A percentile compares a stretch with the other conserved stretches of the same genome.
These are phyloP conservation scores for Mactra quadrangularis DNA, from an alignment of 1,140 invertebrate genomes.

Conservation along the genomic window DNA sequence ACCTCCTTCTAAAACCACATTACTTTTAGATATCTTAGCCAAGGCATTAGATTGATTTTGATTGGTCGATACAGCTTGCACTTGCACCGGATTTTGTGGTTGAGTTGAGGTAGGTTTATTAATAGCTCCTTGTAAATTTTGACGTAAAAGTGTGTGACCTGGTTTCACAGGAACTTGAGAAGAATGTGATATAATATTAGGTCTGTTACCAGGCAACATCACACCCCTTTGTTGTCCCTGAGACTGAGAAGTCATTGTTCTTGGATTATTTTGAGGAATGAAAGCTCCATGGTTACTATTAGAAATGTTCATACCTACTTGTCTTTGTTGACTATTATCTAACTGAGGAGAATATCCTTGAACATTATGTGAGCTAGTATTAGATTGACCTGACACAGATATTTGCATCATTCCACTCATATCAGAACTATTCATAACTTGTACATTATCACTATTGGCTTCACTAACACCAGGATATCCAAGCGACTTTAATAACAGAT, in stretches of 20 bases:
- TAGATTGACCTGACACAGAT: background rate
- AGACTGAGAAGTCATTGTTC: too few species aligned
- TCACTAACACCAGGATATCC: background rate
- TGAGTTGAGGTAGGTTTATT: slow-evolving; percentile 44
- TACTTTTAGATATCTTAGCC: slow-evolving; percentile 41
- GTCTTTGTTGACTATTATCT: too few species aligned
- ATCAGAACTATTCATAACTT: slow-evolving; percentile 23
- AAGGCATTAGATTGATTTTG: slow-evolving; percentile 13
- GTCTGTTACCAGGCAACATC: slow-evolving; percentile 3
- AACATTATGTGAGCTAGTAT: background rate
- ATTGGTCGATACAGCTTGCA: slow-evolving; percentile 32
- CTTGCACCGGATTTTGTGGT: slow-evolving; percentile 13
- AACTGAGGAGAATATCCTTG: background rate
- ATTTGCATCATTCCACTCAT: background rate
- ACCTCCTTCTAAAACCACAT: slow-evolving; percentile 51
- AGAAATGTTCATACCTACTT: too few species aligned
- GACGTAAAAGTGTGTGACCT: background rate
- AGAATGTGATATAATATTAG: background rate
- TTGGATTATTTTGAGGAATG: too few species aligned
- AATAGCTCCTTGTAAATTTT: slow-evolving; percentile 1
- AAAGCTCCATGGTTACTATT: too few species aligned
- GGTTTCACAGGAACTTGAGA: background rate
- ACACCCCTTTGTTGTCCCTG: background rate
- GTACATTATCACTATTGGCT: background rate
- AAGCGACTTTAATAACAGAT: background rate